These are phyloP conservation scores for Odontothrips loti DNA, from an alignment of 2,888 invertebrate genomes.

Conservation along the genomic window DNA sequence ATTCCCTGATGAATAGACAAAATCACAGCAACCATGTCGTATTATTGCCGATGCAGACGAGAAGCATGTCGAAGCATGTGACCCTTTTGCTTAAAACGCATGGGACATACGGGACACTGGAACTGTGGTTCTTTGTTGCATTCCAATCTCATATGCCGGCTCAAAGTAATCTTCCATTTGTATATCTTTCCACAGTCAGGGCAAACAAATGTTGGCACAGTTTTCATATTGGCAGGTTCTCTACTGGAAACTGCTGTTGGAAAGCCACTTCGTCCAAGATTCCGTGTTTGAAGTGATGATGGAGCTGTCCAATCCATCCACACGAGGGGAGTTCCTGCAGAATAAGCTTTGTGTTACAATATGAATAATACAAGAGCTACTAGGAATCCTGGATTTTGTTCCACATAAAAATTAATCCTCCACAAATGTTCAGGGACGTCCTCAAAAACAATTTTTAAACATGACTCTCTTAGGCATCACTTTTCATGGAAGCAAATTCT, in stretches of 20 bases:
- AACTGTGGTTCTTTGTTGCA: conserved; percentile 37
- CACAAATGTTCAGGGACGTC: background rate
- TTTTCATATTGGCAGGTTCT: background rate
- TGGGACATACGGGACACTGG: conserved; percentile 44
- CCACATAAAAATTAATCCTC: background rate
- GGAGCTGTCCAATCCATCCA: background rate
- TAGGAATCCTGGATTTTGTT: too few relatives aligned
- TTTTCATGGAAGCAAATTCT: too few relatives aligned
- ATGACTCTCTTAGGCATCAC: too few relatives aligned
- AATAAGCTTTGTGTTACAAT: background rate
- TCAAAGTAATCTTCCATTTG: conserved; percentile 33
- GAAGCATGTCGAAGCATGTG: conserved; percentile 38
- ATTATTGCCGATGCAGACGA: background rate
- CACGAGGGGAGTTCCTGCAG: background rate
- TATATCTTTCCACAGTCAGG: conserved; percentile 36
- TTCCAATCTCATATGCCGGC: conserved; percentile 36
- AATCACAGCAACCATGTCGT: too few relatives aligned
- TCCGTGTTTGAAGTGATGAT: background rate
- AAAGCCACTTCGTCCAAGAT: background rate
- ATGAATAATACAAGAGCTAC: background rate
- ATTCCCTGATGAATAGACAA: background rate
- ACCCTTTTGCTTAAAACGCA: conserved; percentile 43
- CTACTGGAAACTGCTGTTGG: background rate
- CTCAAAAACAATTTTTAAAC: too few relatives aligned
- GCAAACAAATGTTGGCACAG: conserved; percentile 32